These are phyloP conservation scores for Carassius auratus DNA, from an alignment of 2,113 vertebrate genomes.

Conservation along the genomic window DNA sequence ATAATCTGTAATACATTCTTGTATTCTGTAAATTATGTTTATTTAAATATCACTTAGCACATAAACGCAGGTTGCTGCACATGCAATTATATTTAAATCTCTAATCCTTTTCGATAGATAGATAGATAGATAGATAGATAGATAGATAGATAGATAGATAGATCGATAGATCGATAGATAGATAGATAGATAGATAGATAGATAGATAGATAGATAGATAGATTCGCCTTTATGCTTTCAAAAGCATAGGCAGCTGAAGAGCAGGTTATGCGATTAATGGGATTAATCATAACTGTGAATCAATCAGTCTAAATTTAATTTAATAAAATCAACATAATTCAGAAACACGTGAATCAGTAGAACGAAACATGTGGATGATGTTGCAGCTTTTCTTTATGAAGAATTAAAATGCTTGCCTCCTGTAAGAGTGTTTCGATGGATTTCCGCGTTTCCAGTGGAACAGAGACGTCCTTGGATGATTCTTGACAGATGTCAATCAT, in stretches of 20 bases:
- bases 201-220: too few relatives aligned
- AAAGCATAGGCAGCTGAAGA: background rate
- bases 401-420: slow-evolving; percentile 78
- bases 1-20: too few relatives aligned
- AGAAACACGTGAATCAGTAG: background rate
- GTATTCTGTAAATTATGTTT: too few relatives aligned
- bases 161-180: too few relatives aligned
- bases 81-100: slow-evolving; percentile 15
- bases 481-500: slow-evolving; percentile 59
- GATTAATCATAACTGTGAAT: background rate
- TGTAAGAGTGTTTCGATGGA: slow-evolving; percentile 80
- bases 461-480: slow-evolving; percentile 62
- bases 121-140: background rate
- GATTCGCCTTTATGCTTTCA: too few relatives aligned
- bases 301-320: background rate
- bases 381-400: background rate
- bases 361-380: background rate
- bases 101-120: background rate
- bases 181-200: too few relatives aligned
- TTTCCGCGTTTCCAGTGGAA: slow-evolving; percentile 68
- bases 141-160: too few relatives aligned
- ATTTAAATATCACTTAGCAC: background rate
- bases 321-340: too few relatives aligned
- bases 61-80: slow-evolving; percentile 5
- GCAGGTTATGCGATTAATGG: background rate